A percentile compares a stretch with the other conserved stretches of the same genome.
phyloP scores from a whole-genome alignment of 2,113 vertebrate species.

The Gasterosteus aculeatus region DNA sequence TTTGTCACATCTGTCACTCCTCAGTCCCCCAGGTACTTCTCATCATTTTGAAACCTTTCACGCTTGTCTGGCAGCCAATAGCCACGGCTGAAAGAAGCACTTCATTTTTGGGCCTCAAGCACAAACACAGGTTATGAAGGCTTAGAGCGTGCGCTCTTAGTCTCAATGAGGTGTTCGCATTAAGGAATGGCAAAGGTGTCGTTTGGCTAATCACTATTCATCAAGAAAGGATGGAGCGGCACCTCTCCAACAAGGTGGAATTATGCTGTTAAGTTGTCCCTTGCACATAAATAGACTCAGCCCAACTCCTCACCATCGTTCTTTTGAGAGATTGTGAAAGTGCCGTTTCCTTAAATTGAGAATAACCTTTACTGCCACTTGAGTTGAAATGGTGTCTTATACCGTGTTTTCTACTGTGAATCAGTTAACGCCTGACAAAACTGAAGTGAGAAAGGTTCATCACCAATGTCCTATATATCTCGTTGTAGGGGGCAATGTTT shows the following conservation, averaged over 20 bases:
- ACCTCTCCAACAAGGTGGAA: slow-evolving; percentile 60
- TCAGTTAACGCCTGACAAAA: slow-evolving; percentile 34
- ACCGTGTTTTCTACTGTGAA: slow-evolving; percentile 9
- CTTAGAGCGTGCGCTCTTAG: slow-evolving; percentile 57
- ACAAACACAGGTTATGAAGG: slow-evolving; percentile 54
- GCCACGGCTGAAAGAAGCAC: background rate
- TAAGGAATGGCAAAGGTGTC: slow-evolving; percentile 73
- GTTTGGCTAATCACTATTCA: slow-evolving; percentile 66
- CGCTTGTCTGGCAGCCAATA: slow-evolving; percentile 36
- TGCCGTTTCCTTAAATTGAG: slow-evolving; percentile 22
- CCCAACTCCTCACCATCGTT: slow-evolving; percentile 33
- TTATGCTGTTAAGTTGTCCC: slow-evolving; percentile 66
- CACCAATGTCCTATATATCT: slow-evolving; percentile 47
- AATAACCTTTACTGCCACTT: slow-evolving; percentile 12
- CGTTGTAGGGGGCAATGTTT: slow-evolving; percentile 36
- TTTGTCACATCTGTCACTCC: slow-evolving; percentile 5
- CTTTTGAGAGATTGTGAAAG: slow-evolving; percentile 28
- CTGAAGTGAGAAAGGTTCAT: slow-evolving; percentile 27
- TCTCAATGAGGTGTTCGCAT: slow-evolving; percentile 74
- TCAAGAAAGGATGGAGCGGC: slow-evolving; percentile 53
- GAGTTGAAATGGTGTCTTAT: background rate
- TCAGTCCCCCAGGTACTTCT: slow-evolving; percentile 3
- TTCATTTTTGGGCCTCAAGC: slow-evolving; percentile 35
- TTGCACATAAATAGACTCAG: slow-evolving; percentile 59
- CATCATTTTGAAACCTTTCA: slow-evolving; percentile 39